phyloP scores from a whole-genome alignment of 2,888 invertebrate genomes.

The Ashinkailepas kermadecensis region DNA sequence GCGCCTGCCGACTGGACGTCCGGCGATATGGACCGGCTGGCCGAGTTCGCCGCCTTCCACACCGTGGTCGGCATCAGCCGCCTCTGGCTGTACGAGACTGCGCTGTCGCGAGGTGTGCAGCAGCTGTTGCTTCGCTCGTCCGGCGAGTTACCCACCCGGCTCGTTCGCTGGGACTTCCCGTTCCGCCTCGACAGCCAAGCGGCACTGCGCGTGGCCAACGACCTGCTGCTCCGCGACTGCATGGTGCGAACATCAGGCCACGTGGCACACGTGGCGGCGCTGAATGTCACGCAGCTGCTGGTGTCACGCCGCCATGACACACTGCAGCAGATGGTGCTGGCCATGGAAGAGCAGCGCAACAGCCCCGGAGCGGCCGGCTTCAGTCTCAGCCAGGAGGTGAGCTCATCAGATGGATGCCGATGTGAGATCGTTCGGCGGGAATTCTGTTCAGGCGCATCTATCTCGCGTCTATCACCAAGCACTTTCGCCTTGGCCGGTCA shows the following conservation, averaged over 20 bases:
- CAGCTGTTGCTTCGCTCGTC: constrained; percentile 7
- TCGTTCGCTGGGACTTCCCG: constrained; percentile 3
- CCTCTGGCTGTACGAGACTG: constrained; percentile 18
- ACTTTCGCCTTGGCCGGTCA: no score
- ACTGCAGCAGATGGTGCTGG: not conserved
- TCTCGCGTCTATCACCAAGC: no score
- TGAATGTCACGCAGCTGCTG: constrained; percentile 15
- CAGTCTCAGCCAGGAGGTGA: constrained; percentile 4
- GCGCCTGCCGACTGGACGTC: constrained; percentile 7
- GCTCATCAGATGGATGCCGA: not conserved
- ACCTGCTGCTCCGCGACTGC: constrained; percentile 23
- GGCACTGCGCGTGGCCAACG: not conserved
- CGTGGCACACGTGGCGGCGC: constrained; percentile 15
- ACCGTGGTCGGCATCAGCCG: not conserved
- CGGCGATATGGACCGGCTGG: constrained; percentile 14
- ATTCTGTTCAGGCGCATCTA: no score
- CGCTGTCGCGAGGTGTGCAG: not conserved
- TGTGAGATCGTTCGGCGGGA: not conserved
- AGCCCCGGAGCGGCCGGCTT: not conserved
- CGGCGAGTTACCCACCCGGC: not conserved
- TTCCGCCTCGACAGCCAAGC: not conserved
- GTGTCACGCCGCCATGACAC: not conserved
- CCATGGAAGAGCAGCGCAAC: not conserved
- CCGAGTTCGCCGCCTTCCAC: constrained; percentile 22
- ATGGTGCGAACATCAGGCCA: constrained; percentile 5